Evolutionary conservation across 1,140 invertebrate species (phyloP).

Genomic region (Acromyrmex heyeri): DNA sequence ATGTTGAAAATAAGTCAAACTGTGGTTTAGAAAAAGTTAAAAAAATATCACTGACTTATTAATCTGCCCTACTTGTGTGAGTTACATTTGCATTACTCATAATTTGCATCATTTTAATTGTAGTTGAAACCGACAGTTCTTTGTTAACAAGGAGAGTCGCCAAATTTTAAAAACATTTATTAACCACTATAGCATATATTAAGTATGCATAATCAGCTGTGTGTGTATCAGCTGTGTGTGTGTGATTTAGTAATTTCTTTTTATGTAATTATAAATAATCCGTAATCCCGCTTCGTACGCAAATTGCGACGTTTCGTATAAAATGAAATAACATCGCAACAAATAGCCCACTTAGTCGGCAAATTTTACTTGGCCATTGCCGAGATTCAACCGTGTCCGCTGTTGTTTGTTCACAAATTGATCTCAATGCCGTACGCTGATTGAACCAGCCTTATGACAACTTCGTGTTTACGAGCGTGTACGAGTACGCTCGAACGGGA

Average conservation of each 20-base stretch:
- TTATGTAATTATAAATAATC: not conserved
- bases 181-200: not conserved
- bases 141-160: not conserved
- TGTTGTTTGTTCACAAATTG: slow-evolving; percentile 16
- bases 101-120: not conserved
- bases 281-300: not conserved
- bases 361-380: not conserved
- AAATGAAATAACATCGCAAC: not conserved
- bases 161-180: not conserved
- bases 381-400: not conserved
- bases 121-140: not conserved
- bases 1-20: no score
- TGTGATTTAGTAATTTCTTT: not conserved
- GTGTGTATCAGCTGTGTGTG: no score
- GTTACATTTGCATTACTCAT: no score
- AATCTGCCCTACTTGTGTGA: no score
- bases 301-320: not conserved
- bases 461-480: slow-evolving; percentile 16
- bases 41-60: no score
- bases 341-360: not conserved
- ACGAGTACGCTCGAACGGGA: not conserved
- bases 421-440: slow-evolving; percentile 23
- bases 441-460: slow-evolving; percentile 2
- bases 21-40: no score
- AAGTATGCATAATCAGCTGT: not conserved